These are phyloP conservation scores for Cryptoblepharus egeriae DNA, from an alignment of 2,797 vertebrate genomes.

Conservation along the genomic window DNA sequence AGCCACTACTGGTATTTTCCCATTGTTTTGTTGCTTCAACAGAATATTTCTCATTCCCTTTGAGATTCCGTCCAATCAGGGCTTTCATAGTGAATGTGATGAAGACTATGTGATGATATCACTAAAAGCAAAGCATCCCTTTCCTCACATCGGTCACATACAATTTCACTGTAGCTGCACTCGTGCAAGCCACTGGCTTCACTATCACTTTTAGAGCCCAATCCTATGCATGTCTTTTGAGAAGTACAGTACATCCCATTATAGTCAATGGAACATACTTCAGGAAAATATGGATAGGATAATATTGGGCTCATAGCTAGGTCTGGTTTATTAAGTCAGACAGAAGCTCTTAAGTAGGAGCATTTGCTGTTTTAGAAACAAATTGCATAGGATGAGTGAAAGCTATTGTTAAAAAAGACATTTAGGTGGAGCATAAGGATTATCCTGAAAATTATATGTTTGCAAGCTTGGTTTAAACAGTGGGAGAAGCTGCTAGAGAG, in stretches of 20 bases:
- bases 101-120: not conserved
- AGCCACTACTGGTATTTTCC: too few relatives aligned
- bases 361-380: constrained; percentile 37
- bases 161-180: not conserved
- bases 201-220: not conserved
- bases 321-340: constrained; percentile 12
- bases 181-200: not conserved
- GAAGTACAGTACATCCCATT: too few relatives aligned
- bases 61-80: not conserved
- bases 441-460: constrained; percentile 49
- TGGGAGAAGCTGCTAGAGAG: constrained; percentile 49
- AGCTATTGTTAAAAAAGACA: constrained; percentile 41
- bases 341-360: constrained; percentile 40
- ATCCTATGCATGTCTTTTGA: too few relatives aligned
- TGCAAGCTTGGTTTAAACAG: constrained; percentile 52
- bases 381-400: constrained; percentile 51
- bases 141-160: not conserved
- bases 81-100: not conserved
- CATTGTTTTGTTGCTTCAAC: too few relatives aligned
- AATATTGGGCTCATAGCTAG: too few relatives aligned
- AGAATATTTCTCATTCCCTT: too few relatives aligned
- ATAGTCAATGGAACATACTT: too few relatives aligned
- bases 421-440: constrained; percentile 53
- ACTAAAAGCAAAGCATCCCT: not conserved
- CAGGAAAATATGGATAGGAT: too few relatives aligned